Evolutionary conservation across 2,888 invertebrate species (phyloP).

Genomic region (Athetis lepigone): DNA sequence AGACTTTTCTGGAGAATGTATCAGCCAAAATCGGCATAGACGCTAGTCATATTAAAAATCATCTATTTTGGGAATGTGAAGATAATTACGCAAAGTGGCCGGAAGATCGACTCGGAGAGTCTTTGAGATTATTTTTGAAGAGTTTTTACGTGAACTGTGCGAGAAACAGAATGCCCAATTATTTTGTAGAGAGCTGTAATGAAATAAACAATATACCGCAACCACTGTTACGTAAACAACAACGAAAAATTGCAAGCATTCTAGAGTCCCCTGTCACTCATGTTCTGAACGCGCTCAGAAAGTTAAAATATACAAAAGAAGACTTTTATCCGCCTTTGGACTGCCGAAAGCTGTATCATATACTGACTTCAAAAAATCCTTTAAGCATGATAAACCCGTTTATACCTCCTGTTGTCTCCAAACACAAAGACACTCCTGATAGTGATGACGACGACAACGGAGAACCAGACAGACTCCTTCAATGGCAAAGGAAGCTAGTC

Average conservation of each 20-base stretch:
- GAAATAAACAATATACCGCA: slow-evolving; percentile 93
- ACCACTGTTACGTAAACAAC: slow-evolving; percentile 91
- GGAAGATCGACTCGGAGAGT: slow-evolving; percentile 93
- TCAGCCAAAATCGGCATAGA: slow-evolving; percentile 92
- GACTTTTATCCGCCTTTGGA: slow-evolving; percentile 92
- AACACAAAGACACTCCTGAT: slow-evolving; percentile 76
- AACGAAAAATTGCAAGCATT: slow-evolving; percentile 92
- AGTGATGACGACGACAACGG: slow-evolving; percentile 88
- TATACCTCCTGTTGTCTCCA: slow-evolving; percentile 71
- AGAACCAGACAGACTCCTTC: slow-evolving; percentile 86
- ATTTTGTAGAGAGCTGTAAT: slow-evolving; percentile 94
- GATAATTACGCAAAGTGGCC: slow-evolving; percentile 93
- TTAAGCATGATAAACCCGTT: slow-evolving; percentile 86
- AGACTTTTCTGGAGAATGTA: slow-evolving; percentile 93
- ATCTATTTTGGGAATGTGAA: slow-evolving; percentile 95
- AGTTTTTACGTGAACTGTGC: slow-evolving; percentile 92
- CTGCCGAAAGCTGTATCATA: slow-evolving; percentile 90
- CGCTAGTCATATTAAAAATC: slow-evolving; percentile 93
- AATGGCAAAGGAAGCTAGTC: slow-evolving; percentile 84
- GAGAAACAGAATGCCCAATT: slow-evolving; percentile 92
- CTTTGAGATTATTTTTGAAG: slow-evolving; percentile 91
- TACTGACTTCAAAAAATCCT: slow-evolving; percentile 90
- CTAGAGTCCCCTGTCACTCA: slow-evolving; percentile 93
- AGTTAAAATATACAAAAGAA: slow-evolving; percentile 91
- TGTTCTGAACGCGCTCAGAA: slow-evolving; percentile 92